phyloP scores from a whole-genome alignment of 2,797 vertebrate species.

The Ambastaia sidthimunki region DNA sequence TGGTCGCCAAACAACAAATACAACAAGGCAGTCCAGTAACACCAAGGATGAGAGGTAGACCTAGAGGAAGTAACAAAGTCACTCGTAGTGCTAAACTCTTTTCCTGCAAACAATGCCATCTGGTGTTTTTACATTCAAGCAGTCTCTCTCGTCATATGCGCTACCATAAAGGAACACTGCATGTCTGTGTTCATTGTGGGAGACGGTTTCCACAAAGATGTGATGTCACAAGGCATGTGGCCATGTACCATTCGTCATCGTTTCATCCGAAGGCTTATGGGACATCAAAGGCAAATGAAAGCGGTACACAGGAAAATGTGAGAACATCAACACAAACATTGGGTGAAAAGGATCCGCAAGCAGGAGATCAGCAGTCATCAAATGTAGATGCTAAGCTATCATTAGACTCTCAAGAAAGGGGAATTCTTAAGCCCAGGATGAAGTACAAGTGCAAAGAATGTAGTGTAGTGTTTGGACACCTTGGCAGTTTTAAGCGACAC shows the following conservation, averaged over 20 bases:
- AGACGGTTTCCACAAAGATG: conserved; percentile 81
- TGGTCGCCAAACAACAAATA: conserved; percentile 52
- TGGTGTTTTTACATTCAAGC: conserved; percentile 82
- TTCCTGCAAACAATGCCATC: conserved; percentile 80
- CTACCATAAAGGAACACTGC: conserved; percentile 83
- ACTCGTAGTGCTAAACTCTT: conserved; percentile 73
- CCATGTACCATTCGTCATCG: conserved; percentile 78
- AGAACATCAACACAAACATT: conserved; percentile 34
- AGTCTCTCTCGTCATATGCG: conserved; percentile 84
- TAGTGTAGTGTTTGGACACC: conserved; percentile 77
- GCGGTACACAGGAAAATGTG: conserved; percentile 38
- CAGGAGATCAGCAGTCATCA: conserved; percentile 56
- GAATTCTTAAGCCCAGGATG: conserved; percentile 56
- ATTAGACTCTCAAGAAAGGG: conserved; percentile 54
- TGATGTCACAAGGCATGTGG: conserved; percentile 79
- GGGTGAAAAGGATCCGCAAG: conserved; percentile 54
- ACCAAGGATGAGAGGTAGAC: conserved; percentile 62
- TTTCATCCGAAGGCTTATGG: conserved; percentile 69
- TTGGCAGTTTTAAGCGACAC: conserved; percentile 80
- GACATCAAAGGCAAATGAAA: conserved; percentile 56
- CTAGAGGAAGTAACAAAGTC: conserved; percentile 60
- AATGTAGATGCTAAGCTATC: conserved; percentile 54
- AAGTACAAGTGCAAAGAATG: conserved; percentile 81
- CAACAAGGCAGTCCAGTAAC: conserved; percentile 50
- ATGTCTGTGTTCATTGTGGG: conserved; percentile 78